Evolutionary conservation across 2,888 invertebrate genomes (phyloP).

Genomic region (Zhengitettix transpicula): DNA sequence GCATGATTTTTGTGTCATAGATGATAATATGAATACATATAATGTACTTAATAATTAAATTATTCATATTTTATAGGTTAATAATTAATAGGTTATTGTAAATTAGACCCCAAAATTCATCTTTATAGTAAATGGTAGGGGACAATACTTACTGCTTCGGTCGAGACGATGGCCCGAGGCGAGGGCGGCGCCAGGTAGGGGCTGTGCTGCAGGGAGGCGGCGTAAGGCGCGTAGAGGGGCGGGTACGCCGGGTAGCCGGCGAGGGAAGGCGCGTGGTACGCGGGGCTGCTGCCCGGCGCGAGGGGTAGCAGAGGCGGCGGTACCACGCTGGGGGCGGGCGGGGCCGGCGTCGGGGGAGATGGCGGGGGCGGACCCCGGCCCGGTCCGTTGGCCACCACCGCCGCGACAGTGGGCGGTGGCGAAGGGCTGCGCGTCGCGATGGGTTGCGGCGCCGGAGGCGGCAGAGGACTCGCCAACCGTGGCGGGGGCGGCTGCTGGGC

Average conservation of each 20-base stretch:
- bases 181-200: constrained; percentile 40
- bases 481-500: constrained; percentile 2
- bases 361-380: constrained; percentile 22
- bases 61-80: no score
- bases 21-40: no score
- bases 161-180: background rate
- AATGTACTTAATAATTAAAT: no score
- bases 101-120: no score
- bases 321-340: constrained; percentile 24
- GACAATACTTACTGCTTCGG: background rate
- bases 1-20: no score
- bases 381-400: constrained; percentile 3
- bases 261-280: constrained; percentile 16
- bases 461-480: background rate
- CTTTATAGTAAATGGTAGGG: no score
- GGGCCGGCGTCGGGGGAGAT: constrained; percentile 33
- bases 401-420: constrained; percentile 22
- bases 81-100: no score
- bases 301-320: constrained; percentile 17
- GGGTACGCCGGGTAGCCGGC: constrained; percentile 34
- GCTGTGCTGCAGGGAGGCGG: constrained; percentile 47
- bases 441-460: constrained; percentile 19
- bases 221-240: constrained; percentile 64
- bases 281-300: constrained; percentile 9
- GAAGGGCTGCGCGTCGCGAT: constrained; percentile 36